These are phyloP conservation scores for Molossus molossus DNA, from an alignment of 2,797 vertebrate genomes.

Conservation along the genomic window DNA sequence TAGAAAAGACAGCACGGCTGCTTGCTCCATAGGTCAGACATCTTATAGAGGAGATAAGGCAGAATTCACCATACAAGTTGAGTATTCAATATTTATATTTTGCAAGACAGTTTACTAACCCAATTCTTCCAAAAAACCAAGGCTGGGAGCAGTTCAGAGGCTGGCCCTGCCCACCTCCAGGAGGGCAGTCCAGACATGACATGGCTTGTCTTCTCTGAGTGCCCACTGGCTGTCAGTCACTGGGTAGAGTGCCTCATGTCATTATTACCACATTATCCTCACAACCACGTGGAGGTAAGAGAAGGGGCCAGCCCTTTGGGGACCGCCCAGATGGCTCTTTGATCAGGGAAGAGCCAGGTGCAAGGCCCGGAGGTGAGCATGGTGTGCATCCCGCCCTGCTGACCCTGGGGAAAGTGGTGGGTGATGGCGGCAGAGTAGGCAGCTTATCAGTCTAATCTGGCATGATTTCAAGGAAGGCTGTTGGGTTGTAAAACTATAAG, in stretches of 20 bases:
- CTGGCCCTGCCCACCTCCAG: not conserved
- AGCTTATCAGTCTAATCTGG: not conserved
- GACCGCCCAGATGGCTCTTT: not conserved
- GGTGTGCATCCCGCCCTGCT: not conserved
- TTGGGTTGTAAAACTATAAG: not conserved
- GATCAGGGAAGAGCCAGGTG: not conserved
- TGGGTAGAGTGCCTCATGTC: not conserved
- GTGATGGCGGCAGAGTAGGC: not conserved
- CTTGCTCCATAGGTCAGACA: not conserved
- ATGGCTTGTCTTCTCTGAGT: not conserved
- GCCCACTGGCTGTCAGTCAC: not conserved
- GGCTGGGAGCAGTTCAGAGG: not conserved
- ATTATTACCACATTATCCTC: not conserved
- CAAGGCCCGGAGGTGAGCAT: not conserved
- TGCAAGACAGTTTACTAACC: not conserved
- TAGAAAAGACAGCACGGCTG: not conserved
- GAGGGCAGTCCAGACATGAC: not conserved
- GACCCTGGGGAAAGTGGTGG: not conserved
- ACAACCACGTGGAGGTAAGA: not conserved
- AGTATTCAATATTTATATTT: not conserved
- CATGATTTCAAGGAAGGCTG: slow-evolving; percentile 19
- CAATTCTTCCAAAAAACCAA: not conserved
- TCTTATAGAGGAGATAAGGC: too few species aligned
- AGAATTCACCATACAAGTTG: not conserved
- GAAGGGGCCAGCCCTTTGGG: not conserved